phyloP scores from a whole-genome alignment of 2,797 vertebrate species.

The Alosa sapidissima region DNA sequence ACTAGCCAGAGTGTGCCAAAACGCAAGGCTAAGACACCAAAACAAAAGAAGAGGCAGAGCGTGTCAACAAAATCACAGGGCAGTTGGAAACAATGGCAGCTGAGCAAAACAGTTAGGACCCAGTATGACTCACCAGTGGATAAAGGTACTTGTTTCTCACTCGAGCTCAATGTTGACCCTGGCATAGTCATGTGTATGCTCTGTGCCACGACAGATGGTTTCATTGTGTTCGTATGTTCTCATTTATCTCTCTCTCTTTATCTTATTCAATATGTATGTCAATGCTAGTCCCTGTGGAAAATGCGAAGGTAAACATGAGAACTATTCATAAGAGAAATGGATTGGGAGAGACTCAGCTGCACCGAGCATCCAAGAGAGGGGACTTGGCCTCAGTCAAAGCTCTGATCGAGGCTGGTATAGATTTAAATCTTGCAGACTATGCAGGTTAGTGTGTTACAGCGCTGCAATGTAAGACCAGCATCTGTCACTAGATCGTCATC shows the following conservation, averaged over 20 bases:
- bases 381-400: conserved; percentile 69
- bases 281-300: not conserved
- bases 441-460: conserved; percentile 71
- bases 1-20: not conserved
- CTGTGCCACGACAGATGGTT: not conserved
- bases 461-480: not conserved
- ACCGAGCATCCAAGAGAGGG: conserved; percentile 73
- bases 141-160: not conserved
- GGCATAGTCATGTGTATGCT: not conserved
- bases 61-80: not conserved
- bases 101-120: not conserved
- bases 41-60: not conserved
- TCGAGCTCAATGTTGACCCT: not conserved
- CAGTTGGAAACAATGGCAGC: conserved; percentile 16
- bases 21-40: not conserved
- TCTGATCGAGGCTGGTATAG: conserved; percentile 76
- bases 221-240: not conserved
- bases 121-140: not conserved
- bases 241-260: not conserved
- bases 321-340: conserved; percentile 61
- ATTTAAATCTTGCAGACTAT: conserved; percentile 77
- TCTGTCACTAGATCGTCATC: not conserved
- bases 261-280: not conserved
- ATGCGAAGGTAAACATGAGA: not conserved
- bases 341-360: conserved; percentile 77